Conservation (phyloP, 1,140 invertebrate species). For the Drosophila leontia region DNA sequence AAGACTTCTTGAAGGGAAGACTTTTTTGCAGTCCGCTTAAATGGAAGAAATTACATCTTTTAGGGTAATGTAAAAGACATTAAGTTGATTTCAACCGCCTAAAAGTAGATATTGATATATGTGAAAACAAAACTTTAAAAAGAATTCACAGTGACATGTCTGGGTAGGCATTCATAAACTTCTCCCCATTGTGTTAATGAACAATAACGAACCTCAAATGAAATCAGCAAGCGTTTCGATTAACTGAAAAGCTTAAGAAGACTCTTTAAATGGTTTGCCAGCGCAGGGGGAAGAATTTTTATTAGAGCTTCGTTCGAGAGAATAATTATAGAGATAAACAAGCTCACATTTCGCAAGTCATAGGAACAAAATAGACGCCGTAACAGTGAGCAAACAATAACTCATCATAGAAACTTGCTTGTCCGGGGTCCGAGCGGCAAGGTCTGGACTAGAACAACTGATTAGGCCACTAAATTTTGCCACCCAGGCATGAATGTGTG, state of each 20-base stretch:
- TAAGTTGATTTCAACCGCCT: background rate
- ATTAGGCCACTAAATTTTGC: constrained; percentile 3
- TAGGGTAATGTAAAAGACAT: background rate
- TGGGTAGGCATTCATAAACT: background rate
- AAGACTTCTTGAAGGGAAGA: background rate
- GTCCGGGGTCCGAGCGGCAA: background rate
- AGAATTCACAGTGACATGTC: background rate
- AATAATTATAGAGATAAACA: constrained; percentile 7
- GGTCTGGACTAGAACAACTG: background rate
- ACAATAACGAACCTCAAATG: background rate
- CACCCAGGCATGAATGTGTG: background rate
- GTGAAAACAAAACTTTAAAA: background rate
- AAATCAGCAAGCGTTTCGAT: background rate
- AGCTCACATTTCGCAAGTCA: constrained; percentile 12
- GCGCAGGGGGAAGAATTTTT: background rate
- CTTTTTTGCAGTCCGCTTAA: background rate
- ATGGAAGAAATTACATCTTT: background rate
- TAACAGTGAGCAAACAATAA: constrained; percentile 20
- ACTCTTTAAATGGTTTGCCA: background rate
- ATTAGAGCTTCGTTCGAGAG: background rate
- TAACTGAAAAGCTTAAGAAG: background rate
- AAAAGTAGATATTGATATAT: background rate
- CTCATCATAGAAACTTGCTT: background rate
- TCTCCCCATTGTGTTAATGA: background rate
- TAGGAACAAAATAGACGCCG: background rate